Evolutionary conservation across 2,888 invertebrate species (phyloP).

Genomic region (Saturnia japonica): DNA sequence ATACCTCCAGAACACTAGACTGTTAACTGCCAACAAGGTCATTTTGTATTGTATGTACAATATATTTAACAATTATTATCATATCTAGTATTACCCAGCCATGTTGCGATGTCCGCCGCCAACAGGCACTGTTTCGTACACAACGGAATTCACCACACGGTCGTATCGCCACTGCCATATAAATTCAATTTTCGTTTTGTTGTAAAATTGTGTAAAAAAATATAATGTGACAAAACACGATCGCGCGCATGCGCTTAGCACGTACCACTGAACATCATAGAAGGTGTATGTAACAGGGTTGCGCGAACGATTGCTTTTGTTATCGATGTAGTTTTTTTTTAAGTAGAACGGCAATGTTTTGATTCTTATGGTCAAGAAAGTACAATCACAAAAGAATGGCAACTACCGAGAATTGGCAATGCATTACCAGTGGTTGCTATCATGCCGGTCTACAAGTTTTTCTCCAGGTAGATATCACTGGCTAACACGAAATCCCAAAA

Average conservation of each 20-base stretch:
- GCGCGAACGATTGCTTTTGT: constrained; percentile 37
- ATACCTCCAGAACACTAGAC: constrained; percentile 24
- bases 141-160: constrained; percentile 70
- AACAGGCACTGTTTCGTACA: constrained; percentile 59
- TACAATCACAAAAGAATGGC: too few relatives aligned
- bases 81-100: constrained; percentile 59
- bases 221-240: constrained; percentile 52
- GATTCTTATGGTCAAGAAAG: too few relatives aligned
- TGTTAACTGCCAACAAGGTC: constrained; percentile 27
- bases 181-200: constrained; percentile 56
- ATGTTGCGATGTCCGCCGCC: constrained; percentile 57
- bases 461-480: too few relatives aligned
- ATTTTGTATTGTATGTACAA: constrained; percentile 26
- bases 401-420: too few relatives aligned
- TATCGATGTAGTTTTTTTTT: constrained; percentile 31
- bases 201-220: constrained; percentile 23
- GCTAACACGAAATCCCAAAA: too few relatives aligned
- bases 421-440: too few relatives aligned
- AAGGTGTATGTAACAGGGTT: constrained; percentile 56
- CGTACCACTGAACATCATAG: constrained; percentile 69
- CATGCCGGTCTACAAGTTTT: too few relatives aligned
- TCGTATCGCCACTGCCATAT: constrained; percentile 77
- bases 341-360: too few relatives aligned
- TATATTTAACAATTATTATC: constrained; percentile 29
- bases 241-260: constrained; percentile 71